phyloP scores from a whole-genome alignment of 2,888 invertebrate species.

The Spialia ferax region DNA sequence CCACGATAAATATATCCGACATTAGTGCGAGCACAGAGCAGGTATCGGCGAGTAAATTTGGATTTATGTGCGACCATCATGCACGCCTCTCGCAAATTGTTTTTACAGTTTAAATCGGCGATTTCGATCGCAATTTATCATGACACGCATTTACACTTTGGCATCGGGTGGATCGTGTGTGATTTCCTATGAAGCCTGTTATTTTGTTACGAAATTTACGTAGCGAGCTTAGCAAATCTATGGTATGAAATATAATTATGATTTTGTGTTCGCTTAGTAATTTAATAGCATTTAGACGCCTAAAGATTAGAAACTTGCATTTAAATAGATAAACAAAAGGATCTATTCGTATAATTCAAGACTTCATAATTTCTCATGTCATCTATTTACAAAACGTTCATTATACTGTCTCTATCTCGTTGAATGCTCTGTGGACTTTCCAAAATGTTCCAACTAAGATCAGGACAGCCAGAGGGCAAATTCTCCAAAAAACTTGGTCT shows the following conservation, averaged over 20 bases:
- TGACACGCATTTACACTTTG: constrained; percentile 38
- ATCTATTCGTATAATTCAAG: too few relatives aligned
- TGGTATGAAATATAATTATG: neutral
- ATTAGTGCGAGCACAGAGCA: constrained; percentile 76
- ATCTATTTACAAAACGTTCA: neutral
- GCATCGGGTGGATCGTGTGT: constrained; percentile 33
- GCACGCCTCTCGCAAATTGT: constrained; percentile 45
- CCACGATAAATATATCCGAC: constrained; percentile 81
- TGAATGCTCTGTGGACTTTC: constrained; percentile 65
- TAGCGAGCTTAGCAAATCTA: constrained; percentile 13
- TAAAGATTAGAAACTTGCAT: too few relatives aligned
- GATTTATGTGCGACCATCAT: constrained; percentile 60
- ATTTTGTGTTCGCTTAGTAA: neutral
- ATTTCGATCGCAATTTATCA: constrained; percentile 40
- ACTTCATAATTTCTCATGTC: neutral
- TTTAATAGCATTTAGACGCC: neutral
- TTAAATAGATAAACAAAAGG: too few relatives aligned
- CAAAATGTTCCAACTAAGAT: constrained; percentile 56
- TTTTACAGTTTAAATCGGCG: constrained; percentile 38
- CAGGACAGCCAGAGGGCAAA: constrained; percentile 77
- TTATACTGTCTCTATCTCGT: neutral
- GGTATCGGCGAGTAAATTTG: constrained; percentile 45
- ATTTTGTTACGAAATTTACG: constrained; percentile 30
- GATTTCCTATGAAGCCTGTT: constrained; percentile 33
- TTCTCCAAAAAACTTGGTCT: constrained; percentile 75